Conservation (phyloP, 2,888 invertebrate genomes). For the Cordilura impudica region DNA sequence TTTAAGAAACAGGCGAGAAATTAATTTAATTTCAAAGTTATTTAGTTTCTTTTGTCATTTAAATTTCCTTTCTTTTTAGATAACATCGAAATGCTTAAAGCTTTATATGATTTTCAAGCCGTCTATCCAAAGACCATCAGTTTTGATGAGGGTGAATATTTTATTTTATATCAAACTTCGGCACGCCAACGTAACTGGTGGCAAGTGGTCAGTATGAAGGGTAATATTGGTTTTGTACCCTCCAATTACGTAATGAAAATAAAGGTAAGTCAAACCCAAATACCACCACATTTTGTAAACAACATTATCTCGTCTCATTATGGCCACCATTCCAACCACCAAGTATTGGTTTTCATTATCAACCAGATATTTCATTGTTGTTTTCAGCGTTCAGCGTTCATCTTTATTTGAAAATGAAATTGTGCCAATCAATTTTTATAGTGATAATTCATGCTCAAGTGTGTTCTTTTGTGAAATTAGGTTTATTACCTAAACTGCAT, state of each 20-base stretch:
- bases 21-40: not conserved
- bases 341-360: slow-evolving; percentile 33
- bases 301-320: not conserved
- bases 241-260: slow-evolving; percentile 90
- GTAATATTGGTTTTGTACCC: slow-evolving; percentile 90
- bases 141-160: slow-evolving; percentile 88
- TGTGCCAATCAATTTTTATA: slow-evolving; percentile 40
- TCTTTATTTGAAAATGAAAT: slow-evolving; percentile 7
- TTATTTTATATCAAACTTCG: slow-evolving; percentile 87
- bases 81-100: slow-evolving; percentile 89
- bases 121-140: slow-evolving; percentile 90
- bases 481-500: slow-evolving; percentile 48
- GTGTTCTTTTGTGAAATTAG: slow-evolving; percentile 35
- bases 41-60: too few relatives aligned
- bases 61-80: slow-evolving; percentile 78
- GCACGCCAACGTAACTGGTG: slow-evolving; percentile 90
- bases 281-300: not conserved
- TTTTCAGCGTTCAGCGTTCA: not conserved
- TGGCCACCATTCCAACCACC: not conserved
- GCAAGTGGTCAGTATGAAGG: slow-evolving; percentile 90
- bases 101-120: slow-evolving; percentile 90
- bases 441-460: slow-evolving; percentile 43
- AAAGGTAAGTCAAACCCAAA: slow-evolving; percentile 80
- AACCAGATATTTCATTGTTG: not conserved
- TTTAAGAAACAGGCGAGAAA: not conserved